phyloP scores from a whole-genome alignment of 1,140 invertebrate genomes.

The Brachionus calyciflorus region DNA sequence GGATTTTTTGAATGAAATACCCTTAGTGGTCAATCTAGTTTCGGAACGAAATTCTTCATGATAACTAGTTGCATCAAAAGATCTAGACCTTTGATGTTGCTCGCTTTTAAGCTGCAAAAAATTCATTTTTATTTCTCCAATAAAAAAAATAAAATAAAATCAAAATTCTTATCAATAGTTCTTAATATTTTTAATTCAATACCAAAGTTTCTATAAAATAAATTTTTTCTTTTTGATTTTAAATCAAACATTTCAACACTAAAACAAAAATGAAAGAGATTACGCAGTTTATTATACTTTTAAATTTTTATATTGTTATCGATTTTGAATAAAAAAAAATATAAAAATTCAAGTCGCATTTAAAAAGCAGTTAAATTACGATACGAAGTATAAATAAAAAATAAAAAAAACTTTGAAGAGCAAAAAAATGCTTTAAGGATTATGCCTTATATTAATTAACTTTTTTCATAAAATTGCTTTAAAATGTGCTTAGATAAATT shows the following conservation, averaged over 20 bases:
- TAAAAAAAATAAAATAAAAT: not conserved
- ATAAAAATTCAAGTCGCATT: no score
- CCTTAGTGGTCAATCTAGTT: not conserved
- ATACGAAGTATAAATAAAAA: no score
- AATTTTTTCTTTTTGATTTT: not conserved
- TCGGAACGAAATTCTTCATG: not conserved
- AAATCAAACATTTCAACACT: slow-evolving; percentile 34
- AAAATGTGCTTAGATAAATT: no score
- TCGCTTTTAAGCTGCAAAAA: slow-evolving; percentile 6
- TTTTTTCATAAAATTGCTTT: no score
- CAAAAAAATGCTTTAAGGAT: no score
- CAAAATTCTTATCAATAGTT: not conserved
- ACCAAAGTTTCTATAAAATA: not conserved
- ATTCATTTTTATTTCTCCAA: slow-evolving; percentile 3
- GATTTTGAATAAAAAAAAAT: not conserved
- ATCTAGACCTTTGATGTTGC: slow-evolving; percentile 9
- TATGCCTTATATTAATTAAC: no score
- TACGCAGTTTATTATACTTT: slow-evolving; percentile 28
- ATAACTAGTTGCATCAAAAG: not conserved
- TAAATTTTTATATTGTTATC: slow-evolving; percentile 10
- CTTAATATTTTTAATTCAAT: no score
- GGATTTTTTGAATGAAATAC: slow-evolving; percentile 1
- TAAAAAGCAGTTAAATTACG: no score
- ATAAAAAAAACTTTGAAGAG: no score
- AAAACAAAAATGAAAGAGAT: slow-evolving; percentile 11